phyloP scores from a whole-genome alignment of 2,797 vertebrate species.

The Parauchenoglanis punctatus region DNA sequence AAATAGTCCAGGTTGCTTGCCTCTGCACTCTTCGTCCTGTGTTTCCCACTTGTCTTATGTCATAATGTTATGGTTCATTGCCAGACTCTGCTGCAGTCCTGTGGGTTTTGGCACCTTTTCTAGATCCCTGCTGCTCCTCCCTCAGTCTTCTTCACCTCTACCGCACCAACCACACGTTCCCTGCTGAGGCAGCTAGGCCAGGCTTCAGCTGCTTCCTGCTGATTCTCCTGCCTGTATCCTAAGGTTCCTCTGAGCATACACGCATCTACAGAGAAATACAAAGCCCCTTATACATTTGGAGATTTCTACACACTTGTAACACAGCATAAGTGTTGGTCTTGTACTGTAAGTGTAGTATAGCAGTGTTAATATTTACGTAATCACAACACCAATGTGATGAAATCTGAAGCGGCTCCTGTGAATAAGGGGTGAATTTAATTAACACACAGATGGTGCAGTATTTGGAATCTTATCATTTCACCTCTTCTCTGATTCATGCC shows the following conservation, averaged over 20 bases:
- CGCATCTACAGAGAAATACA: constrained; percentile 51
- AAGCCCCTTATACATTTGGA: constrained; percentile 24
- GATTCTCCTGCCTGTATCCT: constrained; percentile 71
- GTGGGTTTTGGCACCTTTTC: constrained; percentile 71
- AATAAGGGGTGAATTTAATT: not conserved
- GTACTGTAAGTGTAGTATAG: constrained; percentile 9
- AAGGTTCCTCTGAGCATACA: constrained; percentile 67
- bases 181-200: constrained; percentile 70
- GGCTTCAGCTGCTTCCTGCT: constrained; percentile 74
- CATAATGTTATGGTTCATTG: constrained; percentile 60
- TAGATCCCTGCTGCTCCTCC: constrained; percentile 54
- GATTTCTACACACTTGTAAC: constrained; percentile 41
- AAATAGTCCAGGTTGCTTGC: constrained; percentile 56
- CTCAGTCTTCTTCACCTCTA: constrained; percentile 40
- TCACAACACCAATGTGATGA: constrained; percentile 33
- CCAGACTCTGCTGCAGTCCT: constrained; percentile 69
- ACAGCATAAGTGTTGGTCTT: constrained; percentile 20
- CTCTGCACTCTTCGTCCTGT: constrained; percentile 65
- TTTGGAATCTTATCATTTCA: constrained; percentile 4
- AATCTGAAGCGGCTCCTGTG: constrained; percentile 3
- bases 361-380: constrained; percentile 19
- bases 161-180: constrained; percentile 56
- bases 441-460: constrained; percentile 25
- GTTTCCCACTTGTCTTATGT: constrained; percentile 53
- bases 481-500: not conserved